Evolutionary conservation across 37 sponge, comb jelly and placozoan species (phyloP), one percentile per base, ranked within the genome.

Genomic region (Theonella swinhoei): DNA sequence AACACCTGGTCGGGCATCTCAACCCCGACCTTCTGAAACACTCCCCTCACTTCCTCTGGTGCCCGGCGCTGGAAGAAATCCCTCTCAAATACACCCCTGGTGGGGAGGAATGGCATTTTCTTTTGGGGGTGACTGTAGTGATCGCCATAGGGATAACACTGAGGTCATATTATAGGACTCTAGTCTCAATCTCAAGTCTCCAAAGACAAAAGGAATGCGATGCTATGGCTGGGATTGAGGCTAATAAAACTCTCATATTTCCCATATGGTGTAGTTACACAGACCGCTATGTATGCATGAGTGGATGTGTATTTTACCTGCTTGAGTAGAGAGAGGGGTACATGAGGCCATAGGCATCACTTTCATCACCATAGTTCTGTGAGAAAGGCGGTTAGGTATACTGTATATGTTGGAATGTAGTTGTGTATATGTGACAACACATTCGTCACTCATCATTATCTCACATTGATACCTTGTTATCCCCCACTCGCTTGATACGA

Each of bases 321-420:
- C 78, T 94, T 42, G 97, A 89, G 77, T 94, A 97, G 68, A 95
- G 62, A 59, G 97, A 96, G 4, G 99, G 99, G 69, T 95, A 91
- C 66, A 99, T 74, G 19, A 99, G 90, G 7, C 95, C 95, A 80
- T 94, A 94, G 11, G 95, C 97, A 74, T 87, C 95, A 0, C 89
- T 82, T 81, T 99, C 97, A 85, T 99, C 99, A 2, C 99, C 99
- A 81, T 99, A 99, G 74, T 96, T 99, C 94, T 96, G 64, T 25
- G 43, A 67, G 68, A 40, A 78, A 68, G n/a, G 32, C 26, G 28
- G 8, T 26, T 23, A 26, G 39, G 29, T 35, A 74, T 34, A 39
- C 34, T 39, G 43, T 4, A 65, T 26, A 11, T 58, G 17, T 20
- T 58, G 19, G 60, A 58, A 58, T 58, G 60, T 20, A 58, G 60